phyloP scores from a whole-genome alignment of 2,888 invertebrate genomes.

The Tachystola acroxantha region DNA sequence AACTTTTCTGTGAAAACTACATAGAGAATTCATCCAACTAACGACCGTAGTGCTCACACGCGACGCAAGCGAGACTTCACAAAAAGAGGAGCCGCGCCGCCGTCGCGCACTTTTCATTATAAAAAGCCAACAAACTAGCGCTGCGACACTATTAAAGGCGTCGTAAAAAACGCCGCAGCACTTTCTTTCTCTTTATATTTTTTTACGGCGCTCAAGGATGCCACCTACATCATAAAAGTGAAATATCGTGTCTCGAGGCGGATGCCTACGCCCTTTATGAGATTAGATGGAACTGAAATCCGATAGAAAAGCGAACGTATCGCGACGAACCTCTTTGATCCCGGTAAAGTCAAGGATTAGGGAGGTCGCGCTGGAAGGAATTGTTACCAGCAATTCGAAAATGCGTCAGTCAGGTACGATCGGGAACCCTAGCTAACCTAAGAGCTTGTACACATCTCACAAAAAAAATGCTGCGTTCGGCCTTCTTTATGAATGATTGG shows the following conservation, averaged over 20 bases:
- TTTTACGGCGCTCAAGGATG: conserved; percentile 58
- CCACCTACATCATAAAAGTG: conserved; percentile 70
- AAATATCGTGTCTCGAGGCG: conserved; percentile 67
- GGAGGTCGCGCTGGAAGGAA: conserved; percentile 3
- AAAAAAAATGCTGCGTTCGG: too few relatives aligned
- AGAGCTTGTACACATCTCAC: too few relatives aligned
- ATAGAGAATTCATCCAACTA: not conserved
- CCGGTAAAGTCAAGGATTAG: conserved; percentile 13
- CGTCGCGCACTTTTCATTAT: conserved; percentile 22
- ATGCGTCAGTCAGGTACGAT: not conserved
- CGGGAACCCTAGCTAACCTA: too few relatives aligned
- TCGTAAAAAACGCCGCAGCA: conserved; percentile 51
- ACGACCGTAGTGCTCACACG: not conserved
- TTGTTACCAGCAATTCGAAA: conserved; percentile 8
- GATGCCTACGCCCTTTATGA: conserved; percentile 60
- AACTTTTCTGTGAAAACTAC: too few relatives aligned
- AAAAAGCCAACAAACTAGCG: conserved; percentile 37
- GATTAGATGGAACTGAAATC: conserved; percentile 63
- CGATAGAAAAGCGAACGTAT: conserved; percentile 46
- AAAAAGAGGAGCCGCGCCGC: conserved; percentile 10
- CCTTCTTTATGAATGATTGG: too few relatives aligned
- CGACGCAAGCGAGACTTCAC: not conserved
- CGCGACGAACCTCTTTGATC: conserved; percentile 12
- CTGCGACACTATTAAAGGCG: conserved; percentile 52
- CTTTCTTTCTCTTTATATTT: conserved; percentile 63